Evolutionary conservation across 2,113 vertebrate genomes (phyloP), one percentile per base, ranked within the genome.

Genomic region (Acanthisitta chloris): DNA sequence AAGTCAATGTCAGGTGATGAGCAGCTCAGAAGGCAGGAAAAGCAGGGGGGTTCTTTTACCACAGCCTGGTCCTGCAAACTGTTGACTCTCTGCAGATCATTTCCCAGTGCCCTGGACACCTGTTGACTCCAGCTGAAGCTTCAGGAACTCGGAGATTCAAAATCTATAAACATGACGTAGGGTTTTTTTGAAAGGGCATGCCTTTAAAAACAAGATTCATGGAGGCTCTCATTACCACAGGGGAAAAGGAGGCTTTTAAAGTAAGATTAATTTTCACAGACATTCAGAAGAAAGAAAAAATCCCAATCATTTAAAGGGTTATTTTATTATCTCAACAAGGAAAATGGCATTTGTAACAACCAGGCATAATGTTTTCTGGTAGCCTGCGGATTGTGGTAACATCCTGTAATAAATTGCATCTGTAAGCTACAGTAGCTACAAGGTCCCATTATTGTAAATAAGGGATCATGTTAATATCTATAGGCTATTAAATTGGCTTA

Each of bases 371-470:
- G 57, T 94, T 96, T 95, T 94, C 90, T 94, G 85, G 96, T 92
- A 88, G 96, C 93, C 92, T 96, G 88, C 3, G 31, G 90, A 93
- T 84, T 90, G 86, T 78, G 94, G 93, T 88, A 94, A 89, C 95
- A 96, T 97, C 96, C 96, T 97, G 93, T 96, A 96, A 96, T 96
- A 96, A 97, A 97, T 96, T 97, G 96, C 77, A 49, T 92, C 96
- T 95, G 92, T 90, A 74, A 94, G 90, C 93, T 95, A 54, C 92
- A 86, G 90, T 76, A 96, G 92, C 92, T 93, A 66, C 93, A 88
- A 88, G 92, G 86, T 95, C 88, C 92, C 94, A 97, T 95, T 93
- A 94, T 94, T 95, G 92, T 93, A 96, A 97, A 95, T 96, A 96
- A 96, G 94, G 77, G 92, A 96, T 96, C 94, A 93, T 88, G 94